Evolutionary conservation across 23 tunicate genomes (phyloP).

Genomic region (Trididemnum miniatum): DNA sequence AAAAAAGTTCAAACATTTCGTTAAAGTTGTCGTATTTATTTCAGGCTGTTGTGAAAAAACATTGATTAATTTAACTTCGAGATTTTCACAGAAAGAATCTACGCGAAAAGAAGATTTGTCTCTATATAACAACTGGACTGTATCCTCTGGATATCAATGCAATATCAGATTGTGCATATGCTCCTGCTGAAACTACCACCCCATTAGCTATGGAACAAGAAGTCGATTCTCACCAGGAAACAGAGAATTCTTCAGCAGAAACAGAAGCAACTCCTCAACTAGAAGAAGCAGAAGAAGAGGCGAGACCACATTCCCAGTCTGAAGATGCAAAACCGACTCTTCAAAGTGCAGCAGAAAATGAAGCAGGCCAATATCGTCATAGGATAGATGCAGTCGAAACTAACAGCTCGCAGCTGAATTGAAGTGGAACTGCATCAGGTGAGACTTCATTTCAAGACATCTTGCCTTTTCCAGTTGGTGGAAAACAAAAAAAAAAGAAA

Average conservation of each 20-base stretch:
- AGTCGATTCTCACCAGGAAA: not conserved
- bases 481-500: conserved; percentile 2
- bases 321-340: not conserved
- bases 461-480: conserved; percentile 5
- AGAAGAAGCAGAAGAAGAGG: not conserved
- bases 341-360: not conserved
- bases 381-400: not conserved
- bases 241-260: not conserved
- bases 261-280: not conserved
- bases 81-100: too few species aligned
- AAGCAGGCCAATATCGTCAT: not conserved
- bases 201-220: not conserved
- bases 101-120: too few species aligned
- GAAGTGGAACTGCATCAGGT: conserved; percentile 1
- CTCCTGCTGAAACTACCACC: conserved; percentile 15
- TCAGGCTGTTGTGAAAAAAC: too few species aligned
- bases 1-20: too few species aligned
- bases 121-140: conserved; percentile 24
- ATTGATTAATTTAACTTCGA: too few species aligned
- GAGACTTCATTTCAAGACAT: conserved; percentile 26
- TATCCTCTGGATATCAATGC: conserved; percentile 19
- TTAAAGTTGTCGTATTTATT: too few species aligned
- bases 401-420: conserved; percentile 4
- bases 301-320: not conserved
- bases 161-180: conserved; percentile 21